Percentiles rank a stretch among this genome's conserved stretches.
phyloP scores from a whole-genome alignment of 2,888 invertebrate genomes.

The Pheosia gnoma region DNA sequence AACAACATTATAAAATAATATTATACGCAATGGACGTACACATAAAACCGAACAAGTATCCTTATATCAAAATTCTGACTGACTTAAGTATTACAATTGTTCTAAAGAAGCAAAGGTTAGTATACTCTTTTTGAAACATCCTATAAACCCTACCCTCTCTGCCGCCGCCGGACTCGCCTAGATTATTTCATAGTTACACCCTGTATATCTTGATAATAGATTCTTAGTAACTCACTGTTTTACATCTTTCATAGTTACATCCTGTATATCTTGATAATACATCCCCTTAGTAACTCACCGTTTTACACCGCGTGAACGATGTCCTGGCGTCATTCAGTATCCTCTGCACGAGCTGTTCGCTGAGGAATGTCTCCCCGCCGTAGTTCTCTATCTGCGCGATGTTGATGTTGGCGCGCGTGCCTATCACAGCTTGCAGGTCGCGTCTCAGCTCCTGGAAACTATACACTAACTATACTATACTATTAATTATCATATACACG shows the following conservation, averaged over 20 bases:
- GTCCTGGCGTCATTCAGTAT: constrained; percentile 95
- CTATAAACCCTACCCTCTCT: too few species aligned
- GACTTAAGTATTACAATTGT: too few species aligned
- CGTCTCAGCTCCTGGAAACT: constrained; percentile 96
- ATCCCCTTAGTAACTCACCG: constrained; percentile 75
- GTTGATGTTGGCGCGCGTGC: constrained; percentile 95
- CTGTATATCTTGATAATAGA: neutral
- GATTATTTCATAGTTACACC: too few species aligned
- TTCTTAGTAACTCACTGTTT: constrained; percentile 82
- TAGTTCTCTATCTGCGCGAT: constrained; percentile 98
- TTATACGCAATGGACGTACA: too few species aligned
- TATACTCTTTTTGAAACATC: too few species aligned
- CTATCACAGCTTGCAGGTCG: constrained; percentile 96
- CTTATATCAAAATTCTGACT: too few species aligned
- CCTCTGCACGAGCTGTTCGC: constrained; percentile 96
- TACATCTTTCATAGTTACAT: too few species aligned
- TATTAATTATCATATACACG: too few species aligned
- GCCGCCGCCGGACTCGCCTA: too few species aligned
- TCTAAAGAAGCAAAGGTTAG: too few species aligned
- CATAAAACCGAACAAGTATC: too few species aligned
- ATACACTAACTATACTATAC: neutral
- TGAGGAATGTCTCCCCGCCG: constrained; percentile 98
- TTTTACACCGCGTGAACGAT: constrained; percentile 94
- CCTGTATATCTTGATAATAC: neutral
- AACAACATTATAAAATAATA: too few species aligned